Evolutionary conservation across 2,113 vertebrate genomes (phyloP).

Genomic region (Archilochus colubris): DNA sequence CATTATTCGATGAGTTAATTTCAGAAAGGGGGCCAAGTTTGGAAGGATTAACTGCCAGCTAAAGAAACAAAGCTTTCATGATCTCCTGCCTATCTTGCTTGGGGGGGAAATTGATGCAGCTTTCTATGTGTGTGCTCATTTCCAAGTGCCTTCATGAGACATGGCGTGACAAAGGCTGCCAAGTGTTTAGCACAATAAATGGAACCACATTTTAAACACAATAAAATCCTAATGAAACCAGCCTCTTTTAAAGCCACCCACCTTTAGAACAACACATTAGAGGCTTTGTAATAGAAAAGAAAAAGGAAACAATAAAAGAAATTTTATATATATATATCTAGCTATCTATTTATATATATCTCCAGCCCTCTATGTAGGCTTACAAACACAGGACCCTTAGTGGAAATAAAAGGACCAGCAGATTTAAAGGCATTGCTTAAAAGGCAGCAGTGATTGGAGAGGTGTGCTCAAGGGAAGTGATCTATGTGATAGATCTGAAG

Average conservation of each 20-base stretch:
- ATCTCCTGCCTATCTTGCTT: slow-evolving; percentile 53
- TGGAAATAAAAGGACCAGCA: not conserved
- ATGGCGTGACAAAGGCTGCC: slow-evolving; percentile 37
- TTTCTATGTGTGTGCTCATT: slow-evolving; percentile 49
- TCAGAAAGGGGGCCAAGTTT: slow-evolving; percentile 59
- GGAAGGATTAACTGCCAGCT: slow-evolving; percentile 52
- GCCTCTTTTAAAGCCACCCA: slow-evolving; percentile 48
- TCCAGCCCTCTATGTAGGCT: not conserved
- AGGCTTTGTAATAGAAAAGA: not conserved
- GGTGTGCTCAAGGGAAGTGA: accelerated
- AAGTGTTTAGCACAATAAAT: slow-evolving; percentile 62
- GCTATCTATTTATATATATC: too few species aligned
- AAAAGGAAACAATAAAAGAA: not conserved
- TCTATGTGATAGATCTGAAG: not conserved
- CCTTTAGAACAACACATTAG: slow-evolving; percentile 21
- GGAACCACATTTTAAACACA: slow-evolving; percentile 57
- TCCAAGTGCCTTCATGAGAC: slow-evolving; percentile 59
- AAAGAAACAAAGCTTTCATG: slow-evolving; percentile 62
- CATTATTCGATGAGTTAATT: slow-evolving; percentile 69
- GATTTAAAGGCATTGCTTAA: not conserved
- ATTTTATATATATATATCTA: not conserved
- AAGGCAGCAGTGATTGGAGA: not conserved
- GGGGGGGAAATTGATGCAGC: slow-evolving; percentile 35
- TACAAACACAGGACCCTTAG: not conserved
- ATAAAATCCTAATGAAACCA: slow-evolving; percentile 58